Evolutionary conservation across 1,140 invertebrate genomes (phyloP).

Genomic region (Rhizoglyphus robini): DNA sequence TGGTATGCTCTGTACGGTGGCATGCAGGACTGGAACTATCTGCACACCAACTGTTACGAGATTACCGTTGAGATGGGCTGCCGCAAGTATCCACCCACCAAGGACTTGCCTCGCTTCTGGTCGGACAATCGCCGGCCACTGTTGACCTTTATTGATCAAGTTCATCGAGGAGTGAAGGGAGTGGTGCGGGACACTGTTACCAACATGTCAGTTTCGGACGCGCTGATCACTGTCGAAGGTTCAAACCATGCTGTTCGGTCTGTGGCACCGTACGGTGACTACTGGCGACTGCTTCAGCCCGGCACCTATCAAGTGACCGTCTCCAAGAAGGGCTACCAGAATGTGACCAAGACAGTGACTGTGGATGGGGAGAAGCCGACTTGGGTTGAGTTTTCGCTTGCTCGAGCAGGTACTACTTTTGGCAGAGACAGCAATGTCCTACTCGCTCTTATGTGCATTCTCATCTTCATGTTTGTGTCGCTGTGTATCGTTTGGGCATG

Average conservation of each 20-base stretch:
- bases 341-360: not conserved
- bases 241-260: slow-evolving; percentile 54
- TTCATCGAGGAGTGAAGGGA: slow-evolving; percentile 73
- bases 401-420: no score
- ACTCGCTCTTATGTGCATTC: no score
- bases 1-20: slow-evolving; percentile 66
- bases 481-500: no score
- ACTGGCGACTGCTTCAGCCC: slow-evolving; percentile 75
- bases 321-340: slow-evolving; percentile 28
- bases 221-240: slow-evolving; percentile 59
- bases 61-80: slow-evolving; percentile 82
- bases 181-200: slow-evolving; percentile 53
- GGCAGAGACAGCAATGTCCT: no score
- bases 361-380: no score
- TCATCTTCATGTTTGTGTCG: no score
- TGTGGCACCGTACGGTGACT: slow-evolving; percentile 60
- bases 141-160: slow-evolving; percentile 71
- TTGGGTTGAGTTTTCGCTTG: no score
- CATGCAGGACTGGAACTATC: slow-evolving; percentile 98
- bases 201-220: slow-evolving; percentile 52
- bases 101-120: slow-evolving; percentile 68
- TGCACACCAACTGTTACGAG: slow-evolving; percentile 81
- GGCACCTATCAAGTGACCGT: slow-evolving; percentile 72
- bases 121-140: slow-evolving; percentile 70
- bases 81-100: slow-evolving; percentile 65